Conservation (phyloP, 1,140 invertebrate genomes). For the Tenebrio molitor region DNA sequence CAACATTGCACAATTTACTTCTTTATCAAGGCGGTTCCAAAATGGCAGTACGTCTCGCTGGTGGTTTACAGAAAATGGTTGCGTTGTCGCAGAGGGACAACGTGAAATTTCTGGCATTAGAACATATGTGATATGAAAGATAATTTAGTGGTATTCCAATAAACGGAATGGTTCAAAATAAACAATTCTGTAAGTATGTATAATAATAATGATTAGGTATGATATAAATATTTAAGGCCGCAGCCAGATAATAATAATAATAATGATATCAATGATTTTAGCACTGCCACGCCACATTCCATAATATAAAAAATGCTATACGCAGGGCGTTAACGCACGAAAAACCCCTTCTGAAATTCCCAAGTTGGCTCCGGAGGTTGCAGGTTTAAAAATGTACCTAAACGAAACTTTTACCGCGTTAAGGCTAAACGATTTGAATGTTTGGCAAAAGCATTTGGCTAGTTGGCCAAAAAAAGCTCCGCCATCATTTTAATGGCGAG, state of each 20-base stretch:
- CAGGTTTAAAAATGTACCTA: conserved; percentile 98
- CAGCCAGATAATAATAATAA: too few relatives aligned
- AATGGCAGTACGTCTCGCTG: conserved; percentile 96
- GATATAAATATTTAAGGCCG: too few relatives aligned
- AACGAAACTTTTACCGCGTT: conserved; percentile 97
- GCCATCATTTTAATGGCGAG: conserved; percentile 92
- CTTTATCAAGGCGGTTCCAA: conserved; percentile 98
- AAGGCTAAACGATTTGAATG: conserved; percentile 84
- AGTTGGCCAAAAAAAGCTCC: conserved; percentile 94
- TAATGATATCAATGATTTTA: too few relatives aligned
- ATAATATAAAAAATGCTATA: too few relatives aligned
- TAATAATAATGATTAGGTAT: too few relatives aligned
- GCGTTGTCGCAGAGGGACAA: conserved; percentile 95
- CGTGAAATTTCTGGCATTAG: conserved; percentile 80
- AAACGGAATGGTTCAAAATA: too few relatives aligned
- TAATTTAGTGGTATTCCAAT: too few relatives aligned
- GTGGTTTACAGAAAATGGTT: conserved; percentile 98
- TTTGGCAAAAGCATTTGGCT: conserved; percentile 94
- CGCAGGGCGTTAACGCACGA: too few relatives aligned
- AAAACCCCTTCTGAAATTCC: too few relatives aligned
- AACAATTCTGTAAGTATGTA: too few relatives aligned
- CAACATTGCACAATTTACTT: conserved; percentile 97
- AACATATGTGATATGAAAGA: too few relatives aligned
- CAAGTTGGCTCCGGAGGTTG: conserved; percentile 83
- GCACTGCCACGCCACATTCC: too few relatives aligned